Base-by-base conservation (phyloP, 2,888 invertebrate genomes). In the Cheilosia pagana region DNA sequence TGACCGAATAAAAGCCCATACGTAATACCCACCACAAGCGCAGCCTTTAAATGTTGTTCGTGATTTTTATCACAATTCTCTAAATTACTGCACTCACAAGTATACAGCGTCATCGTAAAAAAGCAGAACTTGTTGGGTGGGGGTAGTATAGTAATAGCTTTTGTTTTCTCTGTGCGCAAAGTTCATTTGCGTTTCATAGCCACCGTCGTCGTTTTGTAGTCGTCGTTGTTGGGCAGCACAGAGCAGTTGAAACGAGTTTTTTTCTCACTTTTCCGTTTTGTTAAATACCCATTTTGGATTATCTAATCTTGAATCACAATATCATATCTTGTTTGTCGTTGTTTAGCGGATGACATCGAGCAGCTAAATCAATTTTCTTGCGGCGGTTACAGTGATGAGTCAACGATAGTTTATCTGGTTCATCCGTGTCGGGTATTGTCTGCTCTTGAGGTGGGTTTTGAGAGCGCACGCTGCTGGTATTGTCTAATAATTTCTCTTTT, bases 371-470 rank as follows among this genome's bases (percentile, higher is more conserved):
- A 96, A 89, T 96, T 96, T 92, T 95, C 96, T 85, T 96, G 95
- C 89, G 96, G 96, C 87, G 96, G 96, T 88, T 96, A 96, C 91
- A 95, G 95, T 92, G 96, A 97, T 93, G 95, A 96, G 89, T 96
- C 95, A 71, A 96, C 96, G 71, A 96, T 96, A 91, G 96, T 96
- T 88, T 97, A 96, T 92, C 93, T 96, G 90, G 96, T 96, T 92
- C 96, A 97, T 93, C 96, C 96, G 89, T 96, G 96, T 92, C 96
- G 96, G 85, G 96, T 97, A 89, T 93, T 97, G 88, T 96, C 96
- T 87, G 97, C 97, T 81, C 93, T 97, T 88, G 97, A 97, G 94
- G 94, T 94, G 90, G 91, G 53, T 55, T 21, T 48, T 67, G 1
- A 21, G 23, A 1, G 12, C 21, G 2, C 23, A 8, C 5, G 1